phyloP scores from a whole-genome alignment of 2,797 vertebrate genomes.

The Gymnopithys bicolor region DNA sequence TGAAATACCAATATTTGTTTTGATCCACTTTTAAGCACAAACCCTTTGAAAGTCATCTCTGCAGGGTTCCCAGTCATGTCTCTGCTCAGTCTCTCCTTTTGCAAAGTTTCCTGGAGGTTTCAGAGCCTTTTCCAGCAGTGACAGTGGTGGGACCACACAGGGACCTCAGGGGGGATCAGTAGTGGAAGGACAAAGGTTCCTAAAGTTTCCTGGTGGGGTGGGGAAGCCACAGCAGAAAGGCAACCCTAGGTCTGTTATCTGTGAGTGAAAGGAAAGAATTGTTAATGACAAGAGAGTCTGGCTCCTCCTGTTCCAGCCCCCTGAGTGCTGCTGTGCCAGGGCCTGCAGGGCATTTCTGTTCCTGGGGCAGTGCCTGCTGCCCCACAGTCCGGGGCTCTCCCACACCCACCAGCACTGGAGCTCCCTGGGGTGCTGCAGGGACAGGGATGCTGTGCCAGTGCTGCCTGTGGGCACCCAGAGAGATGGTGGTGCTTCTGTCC shows the following conservation, averaged over 20 bases:
- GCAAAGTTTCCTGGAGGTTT: no score
- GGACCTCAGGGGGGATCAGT: no score
- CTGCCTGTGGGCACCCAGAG: rapidly evolving
- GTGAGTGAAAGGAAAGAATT: neutral
- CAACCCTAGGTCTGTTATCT: neutral
- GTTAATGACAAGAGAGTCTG: neutral
- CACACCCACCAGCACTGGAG: neutral
- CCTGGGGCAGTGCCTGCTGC: neutral
- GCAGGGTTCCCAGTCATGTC: no score
- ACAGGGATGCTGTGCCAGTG: neutral
- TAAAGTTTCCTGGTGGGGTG: neutral
- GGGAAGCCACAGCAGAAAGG: neutral
- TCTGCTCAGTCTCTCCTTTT: no score
- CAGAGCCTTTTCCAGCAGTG: no score
- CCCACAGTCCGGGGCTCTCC: no score
- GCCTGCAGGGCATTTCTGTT: neutral
- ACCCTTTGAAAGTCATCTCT: no score
- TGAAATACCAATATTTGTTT: no score
- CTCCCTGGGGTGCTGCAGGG: rapidly evolving
- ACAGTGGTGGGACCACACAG: no score
- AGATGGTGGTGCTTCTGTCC: rapidly evolving
- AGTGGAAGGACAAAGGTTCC: neutral
- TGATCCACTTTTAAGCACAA: no score
- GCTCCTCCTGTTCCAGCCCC: no score
- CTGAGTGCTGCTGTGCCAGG: rapidly evolving